Conservation (phyloP, 2,888 invertebrate species). For the Eilema depressum region DNA sequence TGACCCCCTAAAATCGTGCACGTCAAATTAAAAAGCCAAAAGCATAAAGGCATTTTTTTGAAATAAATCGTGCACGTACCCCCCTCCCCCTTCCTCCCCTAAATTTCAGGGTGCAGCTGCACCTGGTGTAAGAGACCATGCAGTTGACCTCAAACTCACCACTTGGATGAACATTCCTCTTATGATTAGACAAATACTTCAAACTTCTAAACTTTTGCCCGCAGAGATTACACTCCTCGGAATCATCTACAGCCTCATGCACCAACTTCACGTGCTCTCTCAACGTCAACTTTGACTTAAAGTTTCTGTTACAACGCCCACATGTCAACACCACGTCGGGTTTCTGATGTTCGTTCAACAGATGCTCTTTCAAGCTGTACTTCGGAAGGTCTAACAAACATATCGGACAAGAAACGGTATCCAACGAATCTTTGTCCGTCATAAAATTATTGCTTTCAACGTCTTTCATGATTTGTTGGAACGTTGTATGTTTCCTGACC, state of each 20-base stretch:
- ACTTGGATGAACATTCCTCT: constrained; percentile 63
- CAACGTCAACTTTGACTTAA: constrained; percentile 58
- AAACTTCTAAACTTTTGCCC: constrained; percentile 60
- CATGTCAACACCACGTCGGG: constrained; percentile 50
- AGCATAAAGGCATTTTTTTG: no score
- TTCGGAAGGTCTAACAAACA: constrained; percentile 55
- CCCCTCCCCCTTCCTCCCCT: no score
- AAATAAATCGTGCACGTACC: no score
- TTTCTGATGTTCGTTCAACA: constrained; percentile 52
- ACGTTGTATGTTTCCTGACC: constrained; percentile 48
- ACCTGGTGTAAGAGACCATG: no score
- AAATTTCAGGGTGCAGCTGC: no score
- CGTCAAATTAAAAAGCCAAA: no score
- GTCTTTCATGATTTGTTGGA: constrained; percentile 52
- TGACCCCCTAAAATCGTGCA: no score
- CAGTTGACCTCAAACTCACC: no score
- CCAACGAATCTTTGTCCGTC: constrained; percentile 38
- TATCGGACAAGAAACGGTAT: constrained; percentile 49
- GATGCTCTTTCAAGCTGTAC: constrained; percentile 54
- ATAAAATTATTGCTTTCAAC: constrained; percentile 43
- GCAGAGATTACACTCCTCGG: constrained; percentile 58
- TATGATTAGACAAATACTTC: constrained; percentile 62
- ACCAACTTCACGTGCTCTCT: constrained; percentile 61
- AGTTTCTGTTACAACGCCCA: constrained; percentile 52
- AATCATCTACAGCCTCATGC: constrained; percentile 59